Conservation (phyloP, 2,113 vertebrate species). For the Donacobius atricapilla region DNA sequence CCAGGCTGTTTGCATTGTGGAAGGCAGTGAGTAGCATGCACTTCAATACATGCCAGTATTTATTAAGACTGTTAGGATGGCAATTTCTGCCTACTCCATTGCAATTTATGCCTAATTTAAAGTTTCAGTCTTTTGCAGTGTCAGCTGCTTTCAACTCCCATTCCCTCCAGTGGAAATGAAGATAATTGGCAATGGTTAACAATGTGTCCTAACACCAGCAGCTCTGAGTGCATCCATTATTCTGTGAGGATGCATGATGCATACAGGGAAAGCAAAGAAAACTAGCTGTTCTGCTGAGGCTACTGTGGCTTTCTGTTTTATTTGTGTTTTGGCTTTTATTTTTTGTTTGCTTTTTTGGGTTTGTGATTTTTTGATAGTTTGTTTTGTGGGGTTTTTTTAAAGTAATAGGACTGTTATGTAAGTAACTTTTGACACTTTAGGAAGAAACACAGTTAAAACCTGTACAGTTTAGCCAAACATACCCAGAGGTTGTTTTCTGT, state of each 20-base stretch:
- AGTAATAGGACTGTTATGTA: not conserved
- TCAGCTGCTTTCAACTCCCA: not conserved
- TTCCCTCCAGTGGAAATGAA: not conserved
- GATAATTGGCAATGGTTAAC: constrained; percentile 15
- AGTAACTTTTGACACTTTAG: not conserved
- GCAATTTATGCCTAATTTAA: constrained; percentile 28
- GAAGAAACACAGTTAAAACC: not conserved
- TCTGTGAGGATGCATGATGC: not conserved
- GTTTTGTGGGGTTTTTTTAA: accelerated
- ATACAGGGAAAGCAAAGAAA: not conserved
- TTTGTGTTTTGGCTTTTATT: not conserved
- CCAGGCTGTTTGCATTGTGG: not conserved
- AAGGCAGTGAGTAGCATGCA: not conserved
- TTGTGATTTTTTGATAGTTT: not conserved
- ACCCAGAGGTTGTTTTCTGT: not conserved
- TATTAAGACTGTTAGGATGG: not conserved
- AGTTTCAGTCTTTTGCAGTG: not conserved
- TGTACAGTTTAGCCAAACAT: not conserved
- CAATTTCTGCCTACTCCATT: not conserved
- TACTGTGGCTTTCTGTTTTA: not conserved
- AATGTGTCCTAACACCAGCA: not conserved
- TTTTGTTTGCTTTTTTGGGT: not conserved
- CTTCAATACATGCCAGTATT: not conserved
- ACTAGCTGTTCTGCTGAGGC: not conserved
- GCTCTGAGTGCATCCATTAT: not conserved